Evolutionary conservation across 2,888 invertebrate genomes (phyloP), one percentile per base, ranked within the genome.

Genomic region (Escarpia spicata): DNA sequence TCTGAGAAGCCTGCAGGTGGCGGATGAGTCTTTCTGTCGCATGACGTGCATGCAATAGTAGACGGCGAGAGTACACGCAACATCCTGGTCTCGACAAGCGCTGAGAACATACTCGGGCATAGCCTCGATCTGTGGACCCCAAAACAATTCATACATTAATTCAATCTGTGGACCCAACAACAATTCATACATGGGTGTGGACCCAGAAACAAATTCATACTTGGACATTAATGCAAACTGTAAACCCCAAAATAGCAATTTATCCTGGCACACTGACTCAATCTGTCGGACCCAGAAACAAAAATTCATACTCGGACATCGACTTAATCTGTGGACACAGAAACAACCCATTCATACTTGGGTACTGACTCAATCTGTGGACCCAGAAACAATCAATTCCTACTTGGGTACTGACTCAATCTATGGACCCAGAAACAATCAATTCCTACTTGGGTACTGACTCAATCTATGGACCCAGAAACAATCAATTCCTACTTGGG

Each of bases 1-100:
- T 9, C 98, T 98, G n/a, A 99, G 97, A 43, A 99, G 98, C 95
- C 99, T 97, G 92, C 96, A 98, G 97, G 93, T 98, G 97, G 26
- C 98, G 98, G 58, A 98, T 98, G 94, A 97, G 96, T 98, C 98
- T 95, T 98, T 97, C 92, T 97, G 97, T 94, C 98, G 98, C 0
- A 98, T 98, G 75, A 95, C 95, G 31, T 93, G 92, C 37, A 94
- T 37, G 37, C 92, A 92, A 58, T 94, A 94, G 91, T 94, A 93
- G 37, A 93, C 45, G 10, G 93, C n/a, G n/a, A 94, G 52, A 19
- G 92, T 93, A 43, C 92, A 60, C 12, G 93, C 93, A 26, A 93
- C 92, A 10, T 60, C 92, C 92, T 93, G 92, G 44, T 93, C 93
- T 3, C 90, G 60, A 90, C 93, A 93, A 4, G 89, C 58, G 4